Evolutionary conservation across 1,140 invertebrate species (phyloP).

Genomic region (Drosophila sulfurigaster): DNA sequence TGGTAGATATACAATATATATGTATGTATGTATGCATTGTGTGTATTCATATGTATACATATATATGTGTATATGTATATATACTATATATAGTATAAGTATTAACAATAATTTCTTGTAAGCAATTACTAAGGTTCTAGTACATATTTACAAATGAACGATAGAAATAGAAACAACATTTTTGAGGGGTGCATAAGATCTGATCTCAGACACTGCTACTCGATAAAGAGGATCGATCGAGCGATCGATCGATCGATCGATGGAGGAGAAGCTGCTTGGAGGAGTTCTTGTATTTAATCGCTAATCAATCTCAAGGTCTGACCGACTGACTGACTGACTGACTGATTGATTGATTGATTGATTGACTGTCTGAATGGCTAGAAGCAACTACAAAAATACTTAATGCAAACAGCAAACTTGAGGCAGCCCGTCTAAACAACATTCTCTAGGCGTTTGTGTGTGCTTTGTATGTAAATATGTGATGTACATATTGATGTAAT

Average conservation of each 20-base stretch:
- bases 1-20: constrained; percentile 52
- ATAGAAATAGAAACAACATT: constrained; percentile 62
- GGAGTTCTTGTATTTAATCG: constrained; percentile 12
- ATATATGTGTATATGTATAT: constrained; percentile 47
- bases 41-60: constrained; percentile 45
- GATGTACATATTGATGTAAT: constrained; percentile 2
- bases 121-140: constrained; percentile 63
- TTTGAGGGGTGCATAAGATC: constrained; percentile 29
- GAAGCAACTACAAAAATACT: constrained; percentile 65
- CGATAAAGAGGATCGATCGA: background rate
- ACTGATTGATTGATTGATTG: constrained; percentile 17
- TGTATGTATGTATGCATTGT: constrained; percentile 51
- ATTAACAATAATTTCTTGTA: constrained; percentile 73
- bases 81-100: constrained; percentile 55
- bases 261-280: constrained; percentile 34
- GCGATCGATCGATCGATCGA: constrained; percentile 1
- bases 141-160: constrained; percentile 79
- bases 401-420: constrained; percentile 46
- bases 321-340: background rate
- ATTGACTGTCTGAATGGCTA: constrained; percentile 26
- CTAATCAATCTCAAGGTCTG: constrained; percentile 23
- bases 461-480: background rate
- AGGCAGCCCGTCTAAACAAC: constrained; percentile 50
- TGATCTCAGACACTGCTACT: constrained; percentile 18
- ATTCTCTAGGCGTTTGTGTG: constrained; percentile 41